A percentile compares a stretch with the other conserved stretches of the same genome.
These are phyloP conservation scores for Lamellibrachia columna DNA, from an alignment of 2,888 invertebrate species.

Conservation along the genomic window DNA sequence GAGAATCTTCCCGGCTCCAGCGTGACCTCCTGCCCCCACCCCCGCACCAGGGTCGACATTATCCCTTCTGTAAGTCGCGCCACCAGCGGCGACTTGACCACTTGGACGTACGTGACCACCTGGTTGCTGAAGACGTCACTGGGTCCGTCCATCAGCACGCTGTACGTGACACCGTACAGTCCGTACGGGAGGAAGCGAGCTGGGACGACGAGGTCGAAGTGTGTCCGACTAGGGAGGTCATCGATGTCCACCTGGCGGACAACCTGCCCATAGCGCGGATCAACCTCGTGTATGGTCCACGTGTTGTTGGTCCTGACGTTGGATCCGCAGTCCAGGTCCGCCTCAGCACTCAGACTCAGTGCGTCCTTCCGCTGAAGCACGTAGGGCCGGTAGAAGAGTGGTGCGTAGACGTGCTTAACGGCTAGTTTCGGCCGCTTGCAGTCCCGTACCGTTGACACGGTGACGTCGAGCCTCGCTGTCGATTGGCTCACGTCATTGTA, in stretches of 20 bases:
- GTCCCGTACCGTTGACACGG: slow-evolving; percentile 45
- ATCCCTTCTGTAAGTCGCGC: slow-evolving; percentile 57
- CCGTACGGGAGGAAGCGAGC: slow-evolving; percentile 56
- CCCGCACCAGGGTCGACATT: slow-evolving; percentile 49
- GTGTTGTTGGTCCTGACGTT: slow-evolving; percentile 51
- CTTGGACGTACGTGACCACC: slow-evolving; percentile 50
- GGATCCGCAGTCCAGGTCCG: slow-evolving; percentile 46
- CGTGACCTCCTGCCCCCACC: slow-evolving; percentile 48
- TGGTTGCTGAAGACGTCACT: slow-evolving; percentile 39
- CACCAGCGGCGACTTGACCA: slow-evolving; percentile 57
- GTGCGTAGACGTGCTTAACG: slow-evolving; percentile 42
- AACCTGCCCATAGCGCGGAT: slow-evolving; percentile 38
- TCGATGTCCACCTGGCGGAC: neutral
- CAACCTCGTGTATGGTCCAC: slow-evolving; percentile 49
- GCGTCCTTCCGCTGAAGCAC: slow-evolving; percentile 44
- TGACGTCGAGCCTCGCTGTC: slow-evolving; percentile 33
- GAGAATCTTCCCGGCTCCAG: slow-evolving; percentile 59
- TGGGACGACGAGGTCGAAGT: slow-evolving; percentile 49
- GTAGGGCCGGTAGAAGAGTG: slow-evolving; percentile 35
- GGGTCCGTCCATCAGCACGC: slow-evolving; percentile 51
- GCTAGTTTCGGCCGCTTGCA: slow-evolving; percentile 49
- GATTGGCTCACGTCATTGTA: slow-evolving; percentile 26
- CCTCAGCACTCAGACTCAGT: neutral
- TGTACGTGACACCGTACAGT: slow-evolving; percentile 59
- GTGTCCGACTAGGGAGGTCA: slow-evolving; percentile 33